These are phyloP conservation scores for Lagorchestes hirsutus DNA, from an alignment of 2,797 vertebrate species.

Conservation along the genomic window DNA sequence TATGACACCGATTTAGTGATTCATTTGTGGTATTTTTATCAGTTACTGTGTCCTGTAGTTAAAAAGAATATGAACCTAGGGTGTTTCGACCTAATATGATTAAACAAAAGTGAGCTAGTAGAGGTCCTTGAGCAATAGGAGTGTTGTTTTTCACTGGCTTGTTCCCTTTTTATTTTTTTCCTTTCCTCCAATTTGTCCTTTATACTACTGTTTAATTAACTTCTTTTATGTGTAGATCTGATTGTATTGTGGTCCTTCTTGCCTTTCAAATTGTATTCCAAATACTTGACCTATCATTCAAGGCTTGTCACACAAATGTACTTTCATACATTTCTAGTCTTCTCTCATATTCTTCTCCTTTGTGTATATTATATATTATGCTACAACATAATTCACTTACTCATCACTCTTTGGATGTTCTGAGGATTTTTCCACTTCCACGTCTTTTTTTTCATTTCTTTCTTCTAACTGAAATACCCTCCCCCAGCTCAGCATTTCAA, in stretches of 20 bases:
- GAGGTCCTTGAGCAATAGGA: not conserved
- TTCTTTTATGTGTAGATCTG: not conserved
- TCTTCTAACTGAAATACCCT: not conserved
- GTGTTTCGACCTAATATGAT: not conserved
- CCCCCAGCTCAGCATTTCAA: not conserved
- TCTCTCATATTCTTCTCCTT: not conserved
- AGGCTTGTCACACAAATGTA: not conserved
- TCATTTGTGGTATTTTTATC: not conserved
- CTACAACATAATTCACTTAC: not conserved
- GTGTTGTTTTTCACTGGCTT: not conserved
- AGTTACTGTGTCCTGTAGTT: not conserved
- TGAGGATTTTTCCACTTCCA: too few relatives aligned
- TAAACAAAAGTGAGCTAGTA: slow-evolving; percentile 6
- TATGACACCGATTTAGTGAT: not conserved
- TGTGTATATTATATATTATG: not conserved
- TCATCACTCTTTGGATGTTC: too few relatives aligned
- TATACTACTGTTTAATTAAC: not conserved
- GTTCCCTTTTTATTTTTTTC: not conserved
- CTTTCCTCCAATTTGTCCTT: not conserved
- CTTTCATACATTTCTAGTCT: not conserved
- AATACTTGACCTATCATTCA: not conserved
- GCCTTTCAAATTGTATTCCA: not conserved
- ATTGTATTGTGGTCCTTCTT: not conserved
- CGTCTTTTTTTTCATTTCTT: not conserved
- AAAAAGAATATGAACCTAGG: not conserved